Conservation (phyloP, 2,888 invertebrate genomes). For the Dryadula phaetusa region DNA sequence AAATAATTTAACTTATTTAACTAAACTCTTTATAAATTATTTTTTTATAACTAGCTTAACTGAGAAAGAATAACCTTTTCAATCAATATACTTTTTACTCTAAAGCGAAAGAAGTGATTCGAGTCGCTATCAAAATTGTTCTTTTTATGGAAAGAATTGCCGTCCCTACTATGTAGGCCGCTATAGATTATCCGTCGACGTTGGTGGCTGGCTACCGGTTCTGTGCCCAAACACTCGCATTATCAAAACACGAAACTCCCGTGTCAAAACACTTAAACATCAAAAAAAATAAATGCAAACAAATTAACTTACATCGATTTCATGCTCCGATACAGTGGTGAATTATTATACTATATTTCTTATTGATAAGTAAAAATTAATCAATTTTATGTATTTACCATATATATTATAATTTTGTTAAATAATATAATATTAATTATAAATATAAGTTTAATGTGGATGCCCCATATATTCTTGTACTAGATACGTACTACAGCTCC, state of each 20-base stretch:
- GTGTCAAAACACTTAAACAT: constrained; percentile 67
- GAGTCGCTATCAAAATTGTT: no score
- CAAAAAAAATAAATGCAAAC: constrained; percentile 58
- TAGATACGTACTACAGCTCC: constrained; percentile 2
- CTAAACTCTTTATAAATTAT: no score
- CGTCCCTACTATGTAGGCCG: constrained; percentile 37
- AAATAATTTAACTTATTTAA: no score
- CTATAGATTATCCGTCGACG: constrained; percentile 51
- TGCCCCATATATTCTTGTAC: neutral
- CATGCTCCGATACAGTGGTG: constrained; percentile 57
- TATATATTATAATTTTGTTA: neutral
- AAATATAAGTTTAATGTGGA: no score
- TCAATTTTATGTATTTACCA: neutral
- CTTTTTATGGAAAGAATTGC: neutral
- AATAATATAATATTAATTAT: no score
- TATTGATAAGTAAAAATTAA: neutral
- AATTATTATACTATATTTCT: constrained; percentile 24
- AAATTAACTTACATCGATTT: constrained; percentile 60
- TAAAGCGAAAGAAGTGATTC: no score
- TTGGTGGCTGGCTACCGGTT: constrained; percentile 74
- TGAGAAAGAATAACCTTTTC: no score
- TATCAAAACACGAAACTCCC: constrained; percentile 61
- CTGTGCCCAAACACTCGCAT: constrained; percentile 63
- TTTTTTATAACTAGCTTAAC: no score
- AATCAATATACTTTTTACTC: neutral